These are phyloP conservation scores for Caprella mutica DNA, from an alignment of 2,888 invertebrate genomes.

Conservation along the genomic window DNA sequence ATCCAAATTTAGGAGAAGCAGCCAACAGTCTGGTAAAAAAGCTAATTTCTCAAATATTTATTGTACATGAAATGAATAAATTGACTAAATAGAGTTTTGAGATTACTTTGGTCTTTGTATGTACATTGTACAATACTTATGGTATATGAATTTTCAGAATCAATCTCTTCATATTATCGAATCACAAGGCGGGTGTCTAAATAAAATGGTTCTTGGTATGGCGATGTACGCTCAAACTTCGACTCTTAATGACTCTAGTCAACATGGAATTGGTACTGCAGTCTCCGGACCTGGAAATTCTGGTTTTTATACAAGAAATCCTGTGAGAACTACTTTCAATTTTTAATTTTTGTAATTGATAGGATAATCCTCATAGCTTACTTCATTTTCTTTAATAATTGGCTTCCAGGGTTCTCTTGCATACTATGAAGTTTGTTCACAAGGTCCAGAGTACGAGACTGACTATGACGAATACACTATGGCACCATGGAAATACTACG, in stretches of 20 bases:
- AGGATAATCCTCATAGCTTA: no score
- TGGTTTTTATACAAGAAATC: slow-evolving; percentile 70
- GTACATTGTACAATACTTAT: no score
- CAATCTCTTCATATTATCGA: slow-evolving; percentile 46
- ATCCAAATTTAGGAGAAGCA: slow-evolving; percentile 36
- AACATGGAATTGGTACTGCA: slow-evolving; percentile 45
- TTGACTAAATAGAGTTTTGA: no score
- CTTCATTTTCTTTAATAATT: not conserved
- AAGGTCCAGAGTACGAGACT: slow-evolving; percentile 50
- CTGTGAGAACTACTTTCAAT: no score
- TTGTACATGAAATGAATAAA: no score
- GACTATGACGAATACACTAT: slow-evolving; percentile 55
- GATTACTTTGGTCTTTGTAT: no score
- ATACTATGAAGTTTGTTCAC: slow-evolving; percentile 59
- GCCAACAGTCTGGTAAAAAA: slow-evolving; percentile 46
- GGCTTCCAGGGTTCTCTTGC: slow-evolving; percentile 55
- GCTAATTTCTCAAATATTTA: no score
- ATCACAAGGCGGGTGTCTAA: slow-evolving; percentile 57
- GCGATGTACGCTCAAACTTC: slow-evolving; percentile 76
- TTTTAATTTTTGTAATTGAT: no score
- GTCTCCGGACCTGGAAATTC: slow-evolving; percentile 53
- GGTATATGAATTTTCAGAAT: not conserved
- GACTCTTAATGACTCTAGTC: slow-evolving; percentile 41
- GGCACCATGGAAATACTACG: slow-evolving; percentile 7
- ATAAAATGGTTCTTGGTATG: slow-evolving; percentile 68